Base-by-base conservation (phyloP, 2,113 vertebrate species). In the Otus sunia region DNA sequence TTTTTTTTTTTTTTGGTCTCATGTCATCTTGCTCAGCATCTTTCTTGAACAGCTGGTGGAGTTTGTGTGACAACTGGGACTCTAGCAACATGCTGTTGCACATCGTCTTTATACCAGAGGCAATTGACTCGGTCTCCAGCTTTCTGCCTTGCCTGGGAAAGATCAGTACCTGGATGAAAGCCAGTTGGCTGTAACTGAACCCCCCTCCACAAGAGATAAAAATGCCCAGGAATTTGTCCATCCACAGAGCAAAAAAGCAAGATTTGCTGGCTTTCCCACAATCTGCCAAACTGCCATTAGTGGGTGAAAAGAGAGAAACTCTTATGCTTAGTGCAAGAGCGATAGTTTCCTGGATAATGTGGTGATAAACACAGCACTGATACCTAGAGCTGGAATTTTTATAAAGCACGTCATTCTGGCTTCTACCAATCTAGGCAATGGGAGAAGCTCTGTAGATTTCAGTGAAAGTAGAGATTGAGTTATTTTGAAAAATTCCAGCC, bases 181-280 rank as follows among this genome's bases (percentile, higher is more conserved):
- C 96, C 96, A 97, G 72, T 20, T 20, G 2, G 56, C 88, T 95
- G 92, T 95, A 96, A 95, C 47, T 29, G 76, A 92, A 82, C 60
- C 83, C 88, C 88, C 25, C 92, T 94, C 91, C 76, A 95, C 27
- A 81, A 63, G 76, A 97, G 95, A 96, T 95, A 95, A 96, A 92
- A 94, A 60, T 89, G 91, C 76, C 76, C 15, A 0, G 91, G 94
- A 95, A 81, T 93, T 86, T 88, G 64, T 95, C 73, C 64, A 68
- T 95, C 63, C 88, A 75, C 60, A 45, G 56, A 74, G 75, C 23
- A 55, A 62, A 90, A 82, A 78, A 75, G 49, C 52, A 43, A 86
- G 68, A 87, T 81, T 80, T 91, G 5, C 73, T 81, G 72, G 9
- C 73, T 95, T 97, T 96, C 95, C 96, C 92, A 96, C 92, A 93